Evolutionary conservation across 2,797 vertebrate genomes (phyloP), one percentile per base, ranked within the genome.

Genomic region (Myotis daubentonii): DNA sequence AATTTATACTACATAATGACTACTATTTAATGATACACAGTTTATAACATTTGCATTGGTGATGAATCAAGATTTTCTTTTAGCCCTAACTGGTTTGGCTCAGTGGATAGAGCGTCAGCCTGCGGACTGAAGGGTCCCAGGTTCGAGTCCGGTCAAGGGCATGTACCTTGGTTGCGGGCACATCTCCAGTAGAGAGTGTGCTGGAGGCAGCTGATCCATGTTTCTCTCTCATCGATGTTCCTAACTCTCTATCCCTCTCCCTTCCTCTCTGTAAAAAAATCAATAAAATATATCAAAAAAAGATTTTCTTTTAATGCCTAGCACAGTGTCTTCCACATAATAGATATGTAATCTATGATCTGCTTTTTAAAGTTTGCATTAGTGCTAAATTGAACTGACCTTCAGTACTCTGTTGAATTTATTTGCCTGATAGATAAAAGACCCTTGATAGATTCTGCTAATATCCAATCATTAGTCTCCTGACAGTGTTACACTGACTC

Each of bases 361-460:
- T 20, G n/a, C 33, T 68, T 68, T 68, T 19, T 68, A 8, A 33
- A 68, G 65, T 68, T 68, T 33, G 7, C n/a, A 84, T 86, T 85
- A 91, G 15, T 57, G n/a, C 53, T 86, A 72, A 89, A 80, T 79
- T 88, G 30, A 89, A 79, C 76, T 87, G 71, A 78, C 80, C 68
- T 92, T 82, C 15, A n/a, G 65, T 57, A 28, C 8, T 51, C 38
- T 51, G 47, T 30, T 71, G 30, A 79, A 95, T 93, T 93, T 92
- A 82, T 85, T 82, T 72, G 3, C 78, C 70, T 71, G 33, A 66
- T 55, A 53, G 8, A 41, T 33, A 65, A 72, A 89, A 84, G 68
- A 72, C 30, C 53, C 62, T 70, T 71, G 41, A 87, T 22, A 89
- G 65, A 36, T n/a, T 82, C 62, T 85, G 72, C 11, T 74, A 36